Conservation (phyloP, 2,888 invertebrate genomes). For the Gryllus longicercus region DNA sequence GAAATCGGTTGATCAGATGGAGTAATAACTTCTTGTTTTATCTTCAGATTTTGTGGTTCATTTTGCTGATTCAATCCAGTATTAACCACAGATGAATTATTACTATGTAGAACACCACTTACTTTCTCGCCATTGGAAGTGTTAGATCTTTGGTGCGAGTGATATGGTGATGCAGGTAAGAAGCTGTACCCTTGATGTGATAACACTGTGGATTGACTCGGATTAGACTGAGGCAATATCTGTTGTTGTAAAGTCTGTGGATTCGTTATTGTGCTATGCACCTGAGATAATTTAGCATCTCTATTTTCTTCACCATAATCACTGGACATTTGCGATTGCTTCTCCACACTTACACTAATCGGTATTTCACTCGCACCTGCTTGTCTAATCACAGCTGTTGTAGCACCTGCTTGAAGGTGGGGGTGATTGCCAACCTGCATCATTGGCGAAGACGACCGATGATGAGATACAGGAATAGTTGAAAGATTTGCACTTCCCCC, state of each 20-base stretch:
- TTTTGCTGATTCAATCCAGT: slow-evolving; percentile 45
- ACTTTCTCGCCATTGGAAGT: slow-evolving; percentile 18
- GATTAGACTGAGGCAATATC: slow-evolving; percentile 9
- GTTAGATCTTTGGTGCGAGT: slow-evolving; percentile 38
- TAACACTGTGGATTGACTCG: slow-evolving; percentile 24
- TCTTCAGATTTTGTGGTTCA: slow-evolving; percentile 70
- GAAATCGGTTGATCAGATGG: slow-evolving; percentile 39
- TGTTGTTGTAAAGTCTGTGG: background rate
- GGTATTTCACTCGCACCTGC: background rate
- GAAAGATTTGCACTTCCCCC: slow-evolving; percentile 1
- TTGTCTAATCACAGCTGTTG: slow-evolving; percentile 24
- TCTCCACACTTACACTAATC: background rate
- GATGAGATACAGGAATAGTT: slow-evolving; percentile 19
- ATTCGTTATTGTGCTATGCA: slow-evolving; percentile 21
- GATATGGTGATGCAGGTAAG: slow-evolving; percentile 54
- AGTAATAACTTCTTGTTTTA: slow-evolving; percentile 59
- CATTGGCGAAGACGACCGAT: slow-evolving; percentile 18
- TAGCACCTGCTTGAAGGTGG: background rate
- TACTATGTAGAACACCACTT: background rate
- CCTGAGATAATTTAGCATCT: slow-evolving; percentile 17
- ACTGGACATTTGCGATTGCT: background rate
- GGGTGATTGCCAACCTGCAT: slow-evolving; percentile 23
- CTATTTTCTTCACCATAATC: slow-evolving; percentile 11
- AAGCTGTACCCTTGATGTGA: slow-evolving; percentile 54
- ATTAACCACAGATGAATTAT: background rate